Evolutionary conservation across 2,797 vertebrate genomes (phyloP), one percentile per base, ranked within the genome.

Genomic region (Coregonus suidteri): DNA sequence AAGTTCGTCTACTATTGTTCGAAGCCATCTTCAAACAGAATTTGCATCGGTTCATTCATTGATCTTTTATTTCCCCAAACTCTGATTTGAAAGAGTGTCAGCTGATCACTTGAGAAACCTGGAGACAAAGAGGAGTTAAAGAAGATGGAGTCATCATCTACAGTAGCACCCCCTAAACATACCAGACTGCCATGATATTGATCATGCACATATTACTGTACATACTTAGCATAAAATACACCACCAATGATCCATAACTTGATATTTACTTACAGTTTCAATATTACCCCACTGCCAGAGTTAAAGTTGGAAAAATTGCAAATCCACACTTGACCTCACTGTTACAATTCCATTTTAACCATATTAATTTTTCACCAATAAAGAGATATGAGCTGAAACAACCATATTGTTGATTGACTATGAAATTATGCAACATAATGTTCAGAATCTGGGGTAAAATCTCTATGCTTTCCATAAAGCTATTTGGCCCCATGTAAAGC

Each of bases 21-120:
- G 20, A 37, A 77, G n/a, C n/a, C 18, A 30, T 71, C 52, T 56
- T 71, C 7, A 71, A 77, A 71, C 37, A 52, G 13, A 77, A 64
- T 64, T 31, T 76, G 4, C 52, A 56, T 76, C 34, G 6, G 25
- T 56, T 1, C 30, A 25, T 76, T 70, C 52, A 35, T 37, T 31
- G 4, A 52, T 54, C 11, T 70, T 68, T 37, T 34, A 35, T 70
- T 18, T 67, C 4, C n/a, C 7, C 11, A 37, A 7, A 3, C 75
- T 20, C 16, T 76, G 16, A 18, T 59, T 20, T 59, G 15, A 16
- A n/a, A 59, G 16, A 9, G 54, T 59, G 14, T n/a, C 54, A 56
- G 54, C 54, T n/a, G 54, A 18, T 59, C n/a, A 20, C 56, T 2
- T 18, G 18, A 59, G 56, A 6, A 20, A 18, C 1, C 4, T 20